Conservation (phyloP, 1,140 invertebrate species). For the Thaumatotibia leucotreta region DNA sequence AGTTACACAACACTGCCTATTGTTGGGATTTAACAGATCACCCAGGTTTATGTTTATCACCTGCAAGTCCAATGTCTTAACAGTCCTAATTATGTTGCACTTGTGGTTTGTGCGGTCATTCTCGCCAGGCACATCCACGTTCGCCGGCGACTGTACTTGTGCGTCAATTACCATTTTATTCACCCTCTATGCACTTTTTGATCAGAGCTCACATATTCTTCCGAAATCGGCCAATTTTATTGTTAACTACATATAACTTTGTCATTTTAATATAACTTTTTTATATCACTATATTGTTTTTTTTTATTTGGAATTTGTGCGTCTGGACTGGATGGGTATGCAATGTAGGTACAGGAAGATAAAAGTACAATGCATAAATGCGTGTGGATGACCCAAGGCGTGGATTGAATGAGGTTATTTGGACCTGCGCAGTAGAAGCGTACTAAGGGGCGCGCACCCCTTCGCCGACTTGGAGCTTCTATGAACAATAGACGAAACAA, state of each 20-base stretch:
- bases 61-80: constrained; percentile 59
- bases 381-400: constrained; percentile 48
- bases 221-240: not conserved
- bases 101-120: constrained; percentile 44
- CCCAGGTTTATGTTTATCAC: constrained; percentile 27
- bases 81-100: constrained; percentile 44
- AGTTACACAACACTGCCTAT: constrained; percentile 14
- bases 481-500: not conserved
- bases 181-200: constrained; percentile 35
- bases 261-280: not conserved
- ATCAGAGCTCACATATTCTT: constrained; percentile 23
- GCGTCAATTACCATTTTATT: constrained; percentile 71
- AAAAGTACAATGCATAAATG: constrained; percentile 32
- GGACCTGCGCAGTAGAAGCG: constrained; percentile 59
- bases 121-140: constrained; percentile 40
- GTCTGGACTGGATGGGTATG: constrained; percentile 14
- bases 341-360: constrained; percentile 14
- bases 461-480: not conserved
- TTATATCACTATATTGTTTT: not conserved
- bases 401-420: constrained; percentile 67
- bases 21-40: constrained; percentile 7
- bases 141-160: constrained; percentile 61
- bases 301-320: constrained; percentile 19
- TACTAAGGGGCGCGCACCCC: constrained; percentile 20
- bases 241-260: not conserved